Evolutionary conservation across 2,113 vertebrate species (phyloP).

Genomic region (Misgurnus anguillicaudatus): DNA sequence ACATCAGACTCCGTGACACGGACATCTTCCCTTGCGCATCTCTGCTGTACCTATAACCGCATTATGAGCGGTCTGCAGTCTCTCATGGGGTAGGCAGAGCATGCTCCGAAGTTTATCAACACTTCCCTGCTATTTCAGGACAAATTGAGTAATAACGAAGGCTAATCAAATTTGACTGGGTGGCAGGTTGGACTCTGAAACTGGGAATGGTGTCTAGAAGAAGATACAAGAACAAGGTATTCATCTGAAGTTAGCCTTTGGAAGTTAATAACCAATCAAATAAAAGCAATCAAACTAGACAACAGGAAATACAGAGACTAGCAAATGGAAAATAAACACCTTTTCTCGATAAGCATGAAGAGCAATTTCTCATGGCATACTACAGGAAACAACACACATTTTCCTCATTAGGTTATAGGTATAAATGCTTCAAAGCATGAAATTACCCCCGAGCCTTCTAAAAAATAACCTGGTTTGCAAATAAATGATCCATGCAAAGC

Average conservation of each 20-base stretch:
- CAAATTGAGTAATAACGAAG: constrained; percentile 62
- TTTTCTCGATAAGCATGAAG: constrained; percentile 72
- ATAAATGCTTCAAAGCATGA: constrained; percentile 99
- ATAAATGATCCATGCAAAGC: constrained; percentile 92
- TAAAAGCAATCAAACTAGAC: not conserved
- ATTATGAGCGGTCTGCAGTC: constrained; percentile 63
- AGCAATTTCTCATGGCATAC: constrained; percentile 72
- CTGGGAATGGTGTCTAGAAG: constrained; percentile 43
- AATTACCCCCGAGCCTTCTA: constrained; percentile 95
- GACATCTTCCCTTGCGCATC: constrained; percentile 57
- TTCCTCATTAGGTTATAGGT: constrained; percentile 96
- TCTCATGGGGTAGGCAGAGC: constrained; percentile 57
- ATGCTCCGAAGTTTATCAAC: constrained; percentile 52
- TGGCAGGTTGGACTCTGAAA: constrained; percentile 43
- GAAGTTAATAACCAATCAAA: not conserved
- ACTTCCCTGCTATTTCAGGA: constrained; percentile 56
- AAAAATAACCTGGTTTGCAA: constrained; percentile 97
- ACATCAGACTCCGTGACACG: constrained; percentile 24
- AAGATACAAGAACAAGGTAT: not conserved
- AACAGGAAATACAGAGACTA: not conserved
- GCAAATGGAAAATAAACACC: constrained; percentile 56
- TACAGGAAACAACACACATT: constrained; percentile 85
- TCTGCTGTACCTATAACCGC: constrained; percentile 61
- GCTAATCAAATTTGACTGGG: constrained; percentile 60
- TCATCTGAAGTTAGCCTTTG: not conserved